Percentiles rank a stretch among this genome's conserved stretches.
These are phyloP conservation scores for Hylyphantes graminicola DNA, from an alignment of 1,140 invertebrate species.

Conservation along the genomic window DNA sequence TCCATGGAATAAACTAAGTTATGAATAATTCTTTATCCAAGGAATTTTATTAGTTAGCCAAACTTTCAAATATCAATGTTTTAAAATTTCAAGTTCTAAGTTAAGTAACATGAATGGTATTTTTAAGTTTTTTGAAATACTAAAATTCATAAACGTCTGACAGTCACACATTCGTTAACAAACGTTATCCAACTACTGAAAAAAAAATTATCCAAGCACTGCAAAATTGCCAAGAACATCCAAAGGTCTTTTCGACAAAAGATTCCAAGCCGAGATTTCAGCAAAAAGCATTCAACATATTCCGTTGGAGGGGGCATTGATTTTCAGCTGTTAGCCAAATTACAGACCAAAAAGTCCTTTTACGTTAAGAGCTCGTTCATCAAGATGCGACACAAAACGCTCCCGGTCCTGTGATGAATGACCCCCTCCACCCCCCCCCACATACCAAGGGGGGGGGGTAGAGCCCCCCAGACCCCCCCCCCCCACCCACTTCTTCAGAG, in stretches of 20 bases:
- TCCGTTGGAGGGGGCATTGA: slow-evolving; percentile 27
- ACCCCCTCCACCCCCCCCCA: slow-evolving; percentile 19
- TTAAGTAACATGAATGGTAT: too few species aligned
- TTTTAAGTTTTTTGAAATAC: too few species aligned
- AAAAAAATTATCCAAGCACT: too few species aligned
- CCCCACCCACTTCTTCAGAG: slow-evolving; percentile 12
- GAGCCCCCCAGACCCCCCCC: neutral
- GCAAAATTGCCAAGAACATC: too few species aligned
- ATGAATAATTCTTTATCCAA: too few species aligned
- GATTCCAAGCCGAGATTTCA: slow-evolving; percentile 34
- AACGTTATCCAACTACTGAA: too few species aligned
- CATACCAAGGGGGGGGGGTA: slow-evolving; percentile 28
- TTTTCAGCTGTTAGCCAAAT: slow-evolving; percentile 59
- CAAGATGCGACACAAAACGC: slow-evolving; percentile 48
- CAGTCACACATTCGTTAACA: too few species aligned
- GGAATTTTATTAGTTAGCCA: too few species aligned
- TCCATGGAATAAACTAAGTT: too few species aligned
- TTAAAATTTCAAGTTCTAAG: too few species aligned
- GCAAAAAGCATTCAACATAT: slow-evolving; percentile 11
- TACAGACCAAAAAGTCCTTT: slow-evolving; percentile 57
- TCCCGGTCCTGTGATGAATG: slow-evolving; percentile 55
- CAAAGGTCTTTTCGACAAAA: neutral
- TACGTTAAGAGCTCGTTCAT: slow-evolving; percentile 58
- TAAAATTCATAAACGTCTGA: too few species aligned
- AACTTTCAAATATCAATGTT: too few species aligned